Conservation (phyloP, 2,797 vertebrate species). For the Siniperca undulata region DNA sequence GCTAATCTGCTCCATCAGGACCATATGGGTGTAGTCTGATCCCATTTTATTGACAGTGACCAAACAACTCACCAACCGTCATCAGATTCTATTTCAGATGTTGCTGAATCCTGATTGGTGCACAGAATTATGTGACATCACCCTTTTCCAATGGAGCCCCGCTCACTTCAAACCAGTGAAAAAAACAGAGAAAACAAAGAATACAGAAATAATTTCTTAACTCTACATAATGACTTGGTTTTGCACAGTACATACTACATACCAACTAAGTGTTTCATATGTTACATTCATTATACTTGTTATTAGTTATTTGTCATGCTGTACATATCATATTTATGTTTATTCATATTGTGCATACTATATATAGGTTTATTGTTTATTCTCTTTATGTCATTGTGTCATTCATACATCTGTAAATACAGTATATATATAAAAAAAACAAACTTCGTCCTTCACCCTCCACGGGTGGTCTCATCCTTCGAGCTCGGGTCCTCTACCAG, state of each 20-base stretch:
- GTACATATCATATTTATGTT: neutral
- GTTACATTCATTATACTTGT: neutral
- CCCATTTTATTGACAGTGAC: neutral
- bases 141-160: neutral
- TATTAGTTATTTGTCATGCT: neutral
- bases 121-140: neutral
- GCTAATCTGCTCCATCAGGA: neutral
- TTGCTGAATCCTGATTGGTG: constrained; percentile 5
- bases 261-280: neutral
- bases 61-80: neutral
- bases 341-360: neutral
- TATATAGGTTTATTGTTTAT: neutral
- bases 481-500: too few relatives aligned
- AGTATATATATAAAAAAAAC: too few relatives aligned
- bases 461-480: too few relatives aligned
- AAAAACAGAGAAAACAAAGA: neutral
- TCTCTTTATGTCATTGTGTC: neutral
- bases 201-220: too few relatives aligned
- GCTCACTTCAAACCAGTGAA: neutral
- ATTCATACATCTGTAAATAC: neutral
- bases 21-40: neutral
- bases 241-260: neutral
- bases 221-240: neutral
- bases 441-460: too few relatives aligned
- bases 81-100: neutral